Evolutionary conservation across 2,113 vertebrate genomes (phyloP), one percentile per base, ranked within the genome.

Genomic region (Hystrix cristata): DNA sequence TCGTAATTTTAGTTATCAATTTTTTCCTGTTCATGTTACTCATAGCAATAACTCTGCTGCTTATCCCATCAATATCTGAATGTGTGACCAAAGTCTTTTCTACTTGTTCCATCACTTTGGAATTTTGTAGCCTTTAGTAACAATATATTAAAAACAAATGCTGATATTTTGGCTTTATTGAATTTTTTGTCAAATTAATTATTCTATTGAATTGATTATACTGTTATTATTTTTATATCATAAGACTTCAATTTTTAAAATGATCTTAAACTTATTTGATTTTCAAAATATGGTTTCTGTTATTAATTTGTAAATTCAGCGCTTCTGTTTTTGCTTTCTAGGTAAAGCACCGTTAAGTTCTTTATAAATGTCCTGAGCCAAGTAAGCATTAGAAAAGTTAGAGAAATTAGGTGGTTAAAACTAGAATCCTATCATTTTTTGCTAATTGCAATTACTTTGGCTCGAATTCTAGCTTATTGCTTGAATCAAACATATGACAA

Each of bases 61-160:
- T 93, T 89, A 31, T 95, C 8, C 3, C 27, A 72, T 59, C 69
- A 94, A 88, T 8, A 71, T 65, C 8, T 71, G 59, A 71, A 65
- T 94, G 53, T 29, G 1, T 64, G 6, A 72, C 48, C 34, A 16
- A 72, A 55, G 91, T 89, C 18, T 95, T 82, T 71, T 71, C 15
- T 81, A 64, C 21, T 74, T 8, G 69, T 9, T 59, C 74, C 48
- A 92, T 55, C 62, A 94, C 64, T 90, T 90, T 88, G 11, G 23
- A 31, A 82, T 57, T 93, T 72, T 85, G 4, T 65, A 88, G 31
- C 59, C 23, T 19, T 48, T 87, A 67, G 51, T 59, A 85, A 57
- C 13, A 76, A 78, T 60, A 78, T 90, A 80, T 89, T 81, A 79
- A 96, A 95, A 83, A 83, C 15, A 13, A 82, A 23, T 94, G 57